Evolutionary conservation across 2,888 invertebrate species (phyloP).

Genomic region (Periphyllus acericola): DNA sequence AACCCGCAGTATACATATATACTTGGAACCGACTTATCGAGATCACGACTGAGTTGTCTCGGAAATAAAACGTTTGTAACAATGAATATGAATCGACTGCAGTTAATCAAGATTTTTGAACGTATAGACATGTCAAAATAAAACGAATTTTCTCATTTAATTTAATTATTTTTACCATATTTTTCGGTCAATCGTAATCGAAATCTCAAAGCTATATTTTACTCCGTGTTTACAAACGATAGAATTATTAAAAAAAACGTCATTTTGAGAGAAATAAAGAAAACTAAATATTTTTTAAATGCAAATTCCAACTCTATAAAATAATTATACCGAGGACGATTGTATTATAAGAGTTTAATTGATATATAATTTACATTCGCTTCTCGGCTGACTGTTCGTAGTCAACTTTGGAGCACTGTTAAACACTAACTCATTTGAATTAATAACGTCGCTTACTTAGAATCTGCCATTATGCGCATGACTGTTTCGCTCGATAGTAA

Average conservation of each 20-base stretch:
- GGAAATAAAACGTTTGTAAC: neutral
- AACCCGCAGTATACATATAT: neutral
- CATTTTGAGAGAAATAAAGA: neutral
- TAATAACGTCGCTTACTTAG: neutral
- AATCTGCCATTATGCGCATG: neutral
- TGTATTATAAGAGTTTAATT: neutral
- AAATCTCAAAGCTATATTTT: neutral
- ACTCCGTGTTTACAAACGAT: neutral
- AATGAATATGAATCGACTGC: constrained; percentile 14
- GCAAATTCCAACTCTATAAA: neutral
- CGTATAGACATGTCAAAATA: neutral
- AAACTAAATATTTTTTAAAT: neutral
- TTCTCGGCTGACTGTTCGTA: neutral
- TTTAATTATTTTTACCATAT: neutral
- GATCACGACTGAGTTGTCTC: neutral
- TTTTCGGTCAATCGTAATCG: neutral
- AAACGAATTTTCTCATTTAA: neutral
- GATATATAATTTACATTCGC: neutral
- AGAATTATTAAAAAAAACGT: neutral
- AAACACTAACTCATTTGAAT: neutral
- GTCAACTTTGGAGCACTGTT: neutral
- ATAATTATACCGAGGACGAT: neutral
- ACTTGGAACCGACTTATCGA: too few species aligned
- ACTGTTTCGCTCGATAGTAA: neutral
- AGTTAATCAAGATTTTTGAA: neutral